Evolutionary conservation across 2,113 vertebrate genomes (phyloP).

Genomic region (Cyphomyrus discorhynchus): DNA sequence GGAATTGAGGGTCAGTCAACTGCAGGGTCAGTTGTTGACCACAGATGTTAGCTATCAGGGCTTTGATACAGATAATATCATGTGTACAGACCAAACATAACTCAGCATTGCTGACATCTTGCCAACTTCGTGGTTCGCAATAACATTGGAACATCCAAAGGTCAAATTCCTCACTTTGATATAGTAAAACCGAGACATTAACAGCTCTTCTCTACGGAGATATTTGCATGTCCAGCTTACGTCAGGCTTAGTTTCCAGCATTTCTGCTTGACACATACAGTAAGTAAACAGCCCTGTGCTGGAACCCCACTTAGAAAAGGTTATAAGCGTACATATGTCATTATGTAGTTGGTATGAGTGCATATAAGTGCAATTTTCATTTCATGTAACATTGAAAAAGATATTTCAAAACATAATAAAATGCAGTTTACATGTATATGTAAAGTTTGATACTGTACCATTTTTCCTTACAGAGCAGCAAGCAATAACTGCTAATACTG

Average conservation of each 20-base stretch:
- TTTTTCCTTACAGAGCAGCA: not conserved
- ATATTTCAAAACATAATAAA: not conserved
- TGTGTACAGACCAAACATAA: not conserved
- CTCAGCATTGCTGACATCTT: not conserved
- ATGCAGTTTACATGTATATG: not conserved
- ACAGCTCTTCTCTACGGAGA: not conserved
- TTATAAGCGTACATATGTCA: not conserved
- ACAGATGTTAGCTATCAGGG: not conserved
- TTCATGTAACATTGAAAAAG: not conserved
- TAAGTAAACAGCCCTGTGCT: not conserved
- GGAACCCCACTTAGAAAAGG: not conserved
- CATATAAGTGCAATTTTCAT: not conserved
- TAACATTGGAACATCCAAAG: not conserved
- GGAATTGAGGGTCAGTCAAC: not conserved
- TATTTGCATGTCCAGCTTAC: not conserved
- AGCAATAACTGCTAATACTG: constrained; percentile 4
- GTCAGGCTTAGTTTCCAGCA: not conserved
- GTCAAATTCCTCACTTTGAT: not conserved
- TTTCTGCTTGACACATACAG: not conserved
- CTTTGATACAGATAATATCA: not conserved
- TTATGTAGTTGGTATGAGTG: not conserved
- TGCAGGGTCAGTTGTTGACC: not conserved
- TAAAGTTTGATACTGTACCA: not conserved
- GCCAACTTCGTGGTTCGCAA: not conserved
- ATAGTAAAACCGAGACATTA: not conserved